Evolutionary conservation across 1,140 invertebrate genomes (phyloP).

Genomic region (Dendrolimus kikuchii): DNA sequence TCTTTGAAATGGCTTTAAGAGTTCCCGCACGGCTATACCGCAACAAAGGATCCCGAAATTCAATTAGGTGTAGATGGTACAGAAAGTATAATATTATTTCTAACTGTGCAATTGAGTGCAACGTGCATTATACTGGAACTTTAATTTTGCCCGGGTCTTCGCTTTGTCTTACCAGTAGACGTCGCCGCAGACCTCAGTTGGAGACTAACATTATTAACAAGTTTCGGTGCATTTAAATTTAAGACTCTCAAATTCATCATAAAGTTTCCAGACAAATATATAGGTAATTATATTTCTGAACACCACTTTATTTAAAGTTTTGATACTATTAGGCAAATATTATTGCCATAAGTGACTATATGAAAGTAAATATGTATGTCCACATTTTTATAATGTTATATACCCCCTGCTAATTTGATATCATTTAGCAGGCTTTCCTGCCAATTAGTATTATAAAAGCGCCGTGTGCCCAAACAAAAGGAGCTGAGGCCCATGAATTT

Average conservation of each 20-base stretch:
- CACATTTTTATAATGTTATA: no score
- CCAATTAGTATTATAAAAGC: constrained; percentile 57
- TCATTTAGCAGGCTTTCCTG: constrained; percentile 55
- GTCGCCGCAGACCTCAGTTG: no score
- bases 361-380: no score
- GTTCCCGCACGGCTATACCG: constrained; percentile 36
- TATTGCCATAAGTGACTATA: no score
- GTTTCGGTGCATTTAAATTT: no score
- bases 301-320: not conserved
- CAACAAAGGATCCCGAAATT: constrained; percentile 56
- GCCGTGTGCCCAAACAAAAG: constrained; percentile 47
- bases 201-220: no score
- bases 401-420: constrained; percentile 38
- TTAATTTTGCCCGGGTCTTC: not conserved
- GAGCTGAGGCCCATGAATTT: constrained; percentile 59
- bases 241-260: no score
- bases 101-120: constrained; percentile 27
- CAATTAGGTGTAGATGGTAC: constrained; percentile 53
- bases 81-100: constrained; percentile 31
- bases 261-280: no score
- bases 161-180: no score
- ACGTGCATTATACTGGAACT: not conserved
- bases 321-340: not conserved
- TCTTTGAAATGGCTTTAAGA: constrained; percentile 61
- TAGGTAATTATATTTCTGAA: not conserved